Conservation (phyloP, 2,888 invertebrate species). For the Coremacera marginata region DNA sequence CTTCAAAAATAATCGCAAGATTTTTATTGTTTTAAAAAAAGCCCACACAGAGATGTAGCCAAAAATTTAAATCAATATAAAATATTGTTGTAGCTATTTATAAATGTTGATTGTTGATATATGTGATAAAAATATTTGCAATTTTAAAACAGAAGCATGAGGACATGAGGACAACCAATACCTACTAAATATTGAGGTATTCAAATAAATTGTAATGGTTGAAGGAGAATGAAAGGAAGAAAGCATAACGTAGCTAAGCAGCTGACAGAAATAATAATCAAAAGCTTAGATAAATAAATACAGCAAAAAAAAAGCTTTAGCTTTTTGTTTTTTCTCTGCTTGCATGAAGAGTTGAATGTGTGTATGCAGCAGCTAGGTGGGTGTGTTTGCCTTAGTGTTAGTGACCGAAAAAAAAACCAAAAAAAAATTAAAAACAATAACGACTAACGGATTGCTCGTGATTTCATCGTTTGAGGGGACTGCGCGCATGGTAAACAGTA, state of each 20-base stretch:
- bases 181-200: neutral
- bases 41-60: too few relatives aligned
- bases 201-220: neutral
- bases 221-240: neutral
- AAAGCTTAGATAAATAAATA: neutral
- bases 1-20: too few relatives aligned
- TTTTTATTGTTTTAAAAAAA: too few relatives aligned
- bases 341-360: neutral
- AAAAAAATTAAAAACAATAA: neutral
- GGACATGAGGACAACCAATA: too few relatives aligned
- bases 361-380: too few relatives aligned
- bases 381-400: too few relatives aligned
- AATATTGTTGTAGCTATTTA: too few relatives aligned
- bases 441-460: neutral
- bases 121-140: neutral
- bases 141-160: neutral
- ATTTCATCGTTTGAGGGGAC: conserved; percentile 6
- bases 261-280: conserved; percentile 7
- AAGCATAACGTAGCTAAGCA: neutral
- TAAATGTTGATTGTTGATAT: too few relatives aligned
- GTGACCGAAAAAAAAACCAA: neutral
- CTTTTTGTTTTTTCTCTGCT: neutral
- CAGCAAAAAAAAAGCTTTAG: neutral
- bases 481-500: neutral
- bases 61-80: too few relatives aligned